Base-by-base conservation (phyloP, 1,140 invertebrate genomes). In the Drosophila lowei region DNA sequence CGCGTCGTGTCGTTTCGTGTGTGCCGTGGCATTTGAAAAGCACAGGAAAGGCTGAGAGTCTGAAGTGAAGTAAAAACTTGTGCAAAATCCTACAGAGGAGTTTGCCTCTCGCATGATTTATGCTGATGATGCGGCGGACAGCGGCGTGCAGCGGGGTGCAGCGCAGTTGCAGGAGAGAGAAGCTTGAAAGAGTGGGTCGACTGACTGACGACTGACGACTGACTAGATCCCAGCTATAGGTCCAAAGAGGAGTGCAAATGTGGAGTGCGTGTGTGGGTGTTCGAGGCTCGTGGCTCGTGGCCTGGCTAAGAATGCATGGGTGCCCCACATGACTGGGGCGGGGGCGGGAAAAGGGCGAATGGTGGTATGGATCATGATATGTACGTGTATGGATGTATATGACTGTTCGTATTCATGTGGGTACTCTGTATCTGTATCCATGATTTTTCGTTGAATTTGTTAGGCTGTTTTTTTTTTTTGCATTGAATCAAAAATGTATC, bases 401-500 rank as follows among this genome's bases (percentile, higher is more conserved):
- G 44, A 38, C 16, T 62, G 42, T 63, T 16, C 61, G 49, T 54
- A 13, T 71, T 52, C 63, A 65, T 60, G 41, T 75, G 60, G 46
- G 34, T 23, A 47, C 23, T 56, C 34, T 75, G 49, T 56, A 48
- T 62, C 41, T 66, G 60, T 62, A 59, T 59, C 30, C 30, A 47
- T 58, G 67, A 60, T 77, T 67, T 77, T 72, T 44, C 54, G 43
- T 72, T 72, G 71, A 88, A 88, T 88, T 88, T 88, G 83, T 88
- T 88, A 88, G 84, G 83, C 83, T 88, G 83, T 88, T 88, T 72
- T 58, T 61, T 44, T 67, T 56, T n/a, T 56, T 83, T 52, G 42
- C 48, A 64, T 38, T 38, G 34, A 68, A 63, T 74, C 47, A 18
- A 41, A 43, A 44, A 47, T 18, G 42, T 71, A 18, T 53, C 38